A percentile compares a stretch with the other conserved stretches of the same genome.
Evolutionary conservation across 2,797 vertebrate species (phyloP).

Genomic region (Lepus oiostolus): DNA sequence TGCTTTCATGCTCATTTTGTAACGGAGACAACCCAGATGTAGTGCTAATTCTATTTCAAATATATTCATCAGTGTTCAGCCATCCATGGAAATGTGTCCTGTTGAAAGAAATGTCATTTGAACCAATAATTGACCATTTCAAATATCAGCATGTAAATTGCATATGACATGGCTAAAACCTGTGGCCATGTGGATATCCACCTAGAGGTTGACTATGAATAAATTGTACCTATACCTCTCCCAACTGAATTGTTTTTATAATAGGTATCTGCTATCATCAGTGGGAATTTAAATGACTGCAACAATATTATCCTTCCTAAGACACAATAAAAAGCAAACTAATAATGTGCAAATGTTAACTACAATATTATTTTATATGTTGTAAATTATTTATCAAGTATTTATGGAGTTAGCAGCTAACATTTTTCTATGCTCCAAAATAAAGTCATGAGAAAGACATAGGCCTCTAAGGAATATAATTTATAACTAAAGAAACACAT

Average conservation of each 20-base stretch:
- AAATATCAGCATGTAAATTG: slow-evolving; percentile 49
- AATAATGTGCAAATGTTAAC: slow-evolving; percentile 46
- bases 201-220: neutral
- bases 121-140: slow-evolving; percentile 59
- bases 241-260: slow-evolving; percentile 30
- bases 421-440: slow-evolving; percentile 41
- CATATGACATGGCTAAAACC: neutral
- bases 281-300: neutral
- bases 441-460: slow-evolving; percentile 1
- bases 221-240: neutral
- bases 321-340: slow-evolving; percentile 51
- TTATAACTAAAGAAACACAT: slow-evolving; percentile 25
- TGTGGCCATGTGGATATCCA: slow-evolving; percentile 3
- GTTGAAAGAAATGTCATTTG: slow-evolving; percentile 62
- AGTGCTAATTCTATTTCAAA: slow-evolving; percentile 54
- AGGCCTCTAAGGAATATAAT: neutral
- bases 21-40: slow-evolving; percentile 35
- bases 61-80: neutral
- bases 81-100: slow-evolving; percentile 46
- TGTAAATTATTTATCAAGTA: slow-evolving; percentile 47
- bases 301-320: neutral
- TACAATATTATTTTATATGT: slow-evolving; percentile 16
- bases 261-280: neutral
- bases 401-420: neutral
- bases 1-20: neutral